These are phyloP conservation scores for Buteo buteo DNA, from an alignment of 2,113 vertebrate genomes.

Conservation along the genomic window DNA sequence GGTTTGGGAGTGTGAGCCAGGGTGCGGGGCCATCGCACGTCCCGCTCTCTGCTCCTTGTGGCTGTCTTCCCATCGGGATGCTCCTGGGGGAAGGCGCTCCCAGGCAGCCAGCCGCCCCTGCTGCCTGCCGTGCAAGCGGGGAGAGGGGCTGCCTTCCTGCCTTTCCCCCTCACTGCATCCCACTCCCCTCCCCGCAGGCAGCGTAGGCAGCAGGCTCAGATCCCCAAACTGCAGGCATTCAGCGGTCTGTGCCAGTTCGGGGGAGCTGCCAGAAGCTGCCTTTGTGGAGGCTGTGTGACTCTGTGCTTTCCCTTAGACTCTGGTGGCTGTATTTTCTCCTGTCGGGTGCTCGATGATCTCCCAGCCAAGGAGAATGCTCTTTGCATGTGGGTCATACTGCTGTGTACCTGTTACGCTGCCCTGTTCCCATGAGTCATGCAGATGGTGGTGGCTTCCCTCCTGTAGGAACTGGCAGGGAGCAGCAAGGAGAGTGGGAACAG, in stretches of 20 bases:
- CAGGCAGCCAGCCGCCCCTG: not conserved
- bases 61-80: not conserved
- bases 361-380: not conserved
- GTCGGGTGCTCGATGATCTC: not conserved
- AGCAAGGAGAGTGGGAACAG: not conserved
- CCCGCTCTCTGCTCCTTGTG: fast-evolving
- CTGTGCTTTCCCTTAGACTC: not conserved
- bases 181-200: not conserved
- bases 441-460: not conserved
- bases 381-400: not conserved
- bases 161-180: not conserved
- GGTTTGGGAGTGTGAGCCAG: not conserved
- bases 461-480: not conserved
- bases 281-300: not conserved
- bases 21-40: fast-evolving
- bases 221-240: not conserved
- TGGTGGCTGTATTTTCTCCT: not conserved
- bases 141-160: not conserved
- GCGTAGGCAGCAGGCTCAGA: not conserved
- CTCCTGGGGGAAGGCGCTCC: not conserved
- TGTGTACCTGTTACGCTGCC: not conserved
- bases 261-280: not conserved
- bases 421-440: not conserved
- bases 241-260: not conserved
- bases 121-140: not conserved